Evolutionary conservation across 2,797 vertebrate genomes (phyloP).

Genomic region (Bucorvus abyssinicus): DNA sequence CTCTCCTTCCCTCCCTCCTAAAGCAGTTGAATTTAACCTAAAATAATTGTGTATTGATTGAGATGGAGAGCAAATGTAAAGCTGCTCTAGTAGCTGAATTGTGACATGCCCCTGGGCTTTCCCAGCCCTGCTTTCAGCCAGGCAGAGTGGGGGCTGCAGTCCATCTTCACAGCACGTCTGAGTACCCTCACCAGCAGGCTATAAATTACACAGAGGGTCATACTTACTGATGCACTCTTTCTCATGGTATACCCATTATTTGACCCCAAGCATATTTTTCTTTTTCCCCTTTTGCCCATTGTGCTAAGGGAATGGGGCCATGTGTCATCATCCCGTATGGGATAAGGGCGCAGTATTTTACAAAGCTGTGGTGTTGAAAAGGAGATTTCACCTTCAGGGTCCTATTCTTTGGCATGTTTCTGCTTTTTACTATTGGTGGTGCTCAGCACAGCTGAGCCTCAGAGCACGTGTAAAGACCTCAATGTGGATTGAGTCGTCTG

Average conservation of each 20-base stretch:
- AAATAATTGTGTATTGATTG: neutral
- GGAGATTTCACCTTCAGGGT: neutral
- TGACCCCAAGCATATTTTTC: neutral
- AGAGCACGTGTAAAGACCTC: neutral
- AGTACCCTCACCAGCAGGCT: neutral
- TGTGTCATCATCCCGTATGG: neutral
- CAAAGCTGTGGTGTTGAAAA: neutral
- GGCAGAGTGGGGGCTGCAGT: neutral
- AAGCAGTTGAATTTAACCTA: neutral
- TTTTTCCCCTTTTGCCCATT: neutral
- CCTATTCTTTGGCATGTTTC: neutral
- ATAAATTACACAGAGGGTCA: neutral
- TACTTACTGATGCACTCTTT: neutral
- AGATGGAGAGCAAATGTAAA: neutral
- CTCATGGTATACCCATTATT: neutral
- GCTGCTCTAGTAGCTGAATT: neutral
- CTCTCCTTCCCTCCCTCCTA: neutral
- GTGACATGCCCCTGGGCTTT: neutral
- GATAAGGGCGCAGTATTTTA: neutral
- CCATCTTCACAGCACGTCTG: fast-evolving
- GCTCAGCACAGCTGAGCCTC: neutral
- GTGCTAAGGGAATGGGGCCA: fast-evolving
- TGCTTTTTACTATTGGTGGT: neutral
- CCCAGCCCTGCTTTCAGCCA: neutral
- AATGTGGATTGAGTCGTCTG: neutral